phyloP scores from a whole-genome alignment of 2,113 vertebrate genomes.

The Reinhardtius hippoglossoides region DNA sequence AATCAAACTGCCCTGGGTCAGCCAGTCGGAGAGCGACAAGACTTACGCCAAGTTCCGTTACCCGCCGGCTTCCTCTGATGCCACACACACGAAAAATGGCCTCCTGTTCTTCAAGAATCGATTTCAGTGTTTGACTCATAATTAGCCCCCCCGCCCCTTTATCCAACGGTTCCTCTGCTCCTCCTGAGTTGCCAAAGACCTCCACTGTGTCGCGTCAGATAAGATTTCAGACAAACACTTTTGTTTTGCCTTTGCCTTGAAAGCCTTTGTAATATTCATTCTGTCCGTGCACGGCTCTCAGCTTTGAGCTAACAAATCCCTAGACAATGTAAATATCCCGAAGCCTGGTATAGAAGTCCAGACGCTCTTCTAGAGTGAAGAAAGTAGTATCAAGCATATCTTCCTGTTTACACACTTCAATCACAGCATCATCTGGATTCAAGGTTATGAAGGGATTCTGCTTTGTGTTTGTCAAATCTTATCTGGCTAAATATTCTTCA shows the following conservation, averaged over 20 bases:
- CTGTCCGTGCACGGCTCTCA: slow-evolving; percentile 1
- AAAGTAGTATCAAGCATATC: slow-evolving; percentile 3
- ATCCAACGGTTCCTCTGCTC: slow-evolving; percentile 49
- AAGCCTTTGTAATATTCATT: slow-evolving; percentile 27
- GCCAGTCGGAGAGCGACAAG: slow-evolving; percentile 83
- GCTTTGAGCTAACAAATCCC: background rate
- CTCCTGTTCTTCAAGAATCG: slow-evolving; percentile 93
- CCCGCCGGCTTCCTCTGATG: slow-evolving; percentile 83
- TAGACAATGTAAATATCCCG: too few relatives aligned
- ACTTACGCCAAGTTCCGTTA: slow-evolving; percentile 90
- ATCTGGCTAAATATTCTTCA: slow-evolving; percentile 2
- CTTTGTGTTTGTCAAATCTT: slow-evolving; percentile 34
- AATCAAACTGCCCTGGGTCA: slow-evolving; percentile 89
- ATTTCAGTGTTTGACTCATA: slow-evolving; percentile 90
- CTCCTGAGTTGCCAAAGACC: slow-evolving; percentile 75
- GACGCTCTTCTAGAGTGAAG: background rate
- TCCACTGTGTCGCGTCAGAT: slow-evolving; percentile 29
- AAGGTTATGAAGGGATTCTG: slow-evolving; percentile 7
- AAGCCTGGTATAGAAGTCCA: background rate
- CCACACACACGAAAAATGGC: slow-evolving; percentile 82
- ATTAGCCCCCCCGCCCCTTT: slow-evolving; percentile 72
- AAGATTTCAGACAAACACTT: slow-evolving; percentile 41
- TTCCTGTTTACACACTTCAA: slow-evolving; percentile 20
- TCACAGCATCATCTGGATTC: background rate
- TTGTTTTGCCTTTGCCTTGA: slow-evolving; percentile 27